phyloP scores from a whole-genome alignment of 2,113 vertebrate genomes.

The Oostethus manadensis region DNA sequence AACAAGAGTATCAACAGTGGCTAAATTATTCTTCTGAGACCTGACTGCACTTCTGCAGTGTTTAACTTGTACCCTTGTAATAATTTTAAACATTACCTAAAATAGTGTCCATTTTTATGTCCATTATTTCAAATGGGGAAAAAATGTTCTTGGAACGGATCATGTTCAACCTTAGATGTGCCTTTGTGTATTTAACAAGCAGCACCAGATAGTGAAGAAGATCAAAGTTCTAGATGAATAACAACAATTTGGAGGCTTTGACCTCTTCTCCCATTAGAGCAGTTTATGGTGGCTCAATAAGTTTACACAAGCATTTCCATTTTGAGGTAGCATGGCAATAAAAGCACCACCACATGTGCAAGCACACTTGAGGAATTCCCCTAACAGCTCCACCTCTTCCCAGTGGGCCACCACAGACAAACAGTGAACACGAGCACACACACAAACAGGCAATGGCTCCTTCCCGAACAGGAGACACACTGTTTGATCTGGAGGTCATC shows the following conservation, averaged over 20 bases:
- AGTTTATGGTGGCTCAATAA: background rate
- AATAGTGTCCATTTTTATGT: too few relatives aligned
- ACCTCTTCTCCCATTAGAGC: constrained; percentile 1
- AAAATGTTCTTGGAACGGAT: too few relatives aligned
- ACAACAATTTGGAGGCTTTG: constrained; percentile 11
- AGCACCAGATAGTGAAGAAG: background rate
- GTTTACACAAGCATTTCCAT: constrained; percentile 3
- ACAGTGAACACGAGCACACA: constrained; percentile 38
- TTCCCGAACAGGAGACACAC: constrained; percentile 1
- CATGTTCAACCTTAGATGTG: too few relatives aligned
- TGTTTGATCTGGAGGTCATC: constrained; percentile 13
- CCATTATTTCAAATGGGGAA: too few relatives aligned
- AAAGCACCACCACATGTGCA: constrained; percentile 8
- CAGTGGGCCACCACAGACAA: constrained; percentile 27
- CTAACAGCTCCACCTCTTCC: constrained; percentile 27
- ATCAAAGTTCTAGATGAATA: background rate
- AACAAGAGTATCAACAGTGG: too few relatives aligned
- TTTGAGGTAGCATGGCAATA: constrained; percentile 6
- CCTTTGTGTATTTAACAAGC: background rate
- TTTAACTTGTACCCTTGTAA: too few relatives aligned
- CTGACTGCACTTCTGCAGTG: too few relatives aligned
- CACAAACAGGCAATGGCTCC: constrained; percentile 16
- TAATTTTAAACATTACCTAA: too few relatives aligned
- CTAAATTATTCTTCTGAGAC: too few relatives aligned
- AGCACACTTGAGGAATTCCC: constrained; percentile 40